Percentiles rank a stretch among this genome's conserved stretches.
Evolutionary conservation across 2,113 vertebrate genomes (phyloP).

Genomic region (Notarius lentiginosus): DNA sequence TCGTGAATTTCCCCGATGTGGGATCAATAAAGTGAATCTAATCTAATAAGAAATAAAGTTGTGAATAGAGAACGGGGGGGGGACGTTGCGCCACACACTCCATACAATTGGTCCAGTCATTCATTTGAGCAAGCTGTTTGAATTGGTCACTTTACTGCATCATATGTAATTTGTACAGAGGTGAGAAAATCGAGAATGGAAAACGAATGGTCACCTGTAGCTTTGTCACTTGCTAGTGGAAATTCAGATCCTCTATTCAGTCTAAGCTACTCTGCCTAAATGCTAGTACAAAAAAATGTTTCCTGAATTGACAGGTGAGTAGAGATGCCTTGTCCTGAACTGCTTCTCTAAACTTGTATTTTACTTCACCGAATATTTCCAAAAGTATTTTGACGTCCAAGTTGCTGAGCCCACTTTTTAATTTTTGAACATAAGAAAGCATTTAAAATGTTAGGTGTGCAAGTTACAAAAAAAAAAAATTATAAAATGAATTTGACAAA

Average conservation of each 20-base stretch:
- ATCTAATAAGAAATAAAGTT: not conserved
- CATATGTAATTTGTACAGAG: not conserved
- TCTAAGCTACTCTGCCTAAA: not conserved
- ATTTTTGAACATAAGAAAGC: not conserved
- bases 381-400: not conserved
- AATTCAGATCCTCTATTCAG: not conserved
- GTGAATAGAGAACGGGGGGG: not conserved
- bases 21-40: too few species aligned
- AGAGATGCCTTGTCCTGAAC: not conserved
- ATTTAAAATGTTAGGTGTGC: too few species aligned
- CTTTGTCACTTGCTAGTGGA: not conserved
- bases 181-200: too few species aligned
- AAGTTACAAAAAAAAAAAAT: not conserved
- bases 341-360: not conserved
- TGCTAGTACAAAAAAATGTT: too few species aligned
- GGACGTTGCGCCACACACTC: not conserved
- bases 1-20: too few species aligned
- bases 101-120: not conserved
- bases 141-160: not conserved
- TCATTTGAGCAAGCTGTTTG: not conserved
- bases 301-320: not conserved
- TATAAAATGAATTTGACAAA: not conserved
- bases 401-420: not conserved
- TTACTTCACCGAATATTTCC: not conserved
- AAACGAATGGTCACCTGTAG: not conserved